These are phyloP conservation scores for Neomonachus schauinslandi DNA, from an alignment of 2,113 vertebrate species.

Conservation along the genomic window DNA sequence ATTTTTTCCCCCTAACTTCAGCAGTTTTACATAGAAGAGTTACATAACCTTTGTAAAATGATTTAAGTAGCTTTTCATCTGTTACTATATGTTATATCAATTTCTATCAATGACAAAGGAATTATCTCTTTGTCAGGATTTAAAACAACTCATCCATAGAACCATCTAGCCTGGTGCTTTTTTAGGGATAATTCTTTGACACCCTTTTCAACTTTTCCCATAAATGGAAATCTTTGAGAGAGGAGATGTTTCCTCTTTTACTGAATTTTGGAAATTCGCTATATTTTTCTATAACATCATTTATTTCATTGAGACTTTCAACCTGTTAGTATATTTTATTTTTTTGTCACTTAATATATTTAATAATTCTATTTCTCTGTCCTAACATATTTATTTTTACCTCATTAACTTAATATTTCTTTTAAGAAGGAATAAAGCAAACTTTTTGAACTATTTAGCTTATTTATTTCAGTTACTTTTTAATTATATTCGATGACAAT, in stretches of 20 bases:
- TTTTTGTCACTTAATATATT: not conserved
- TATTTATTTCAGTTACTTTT: conserved; percentile 23
- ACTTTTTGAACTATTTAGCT: not conserved
- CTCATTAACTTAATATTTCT: conserved; percentile 2
- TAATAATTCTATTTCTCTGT: not conserved
- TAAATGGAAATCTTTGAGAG: conserved; percentile 10
- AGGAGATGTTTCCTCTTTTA: not conserved
- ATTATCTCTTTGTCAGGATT: conserved; percentile 33
- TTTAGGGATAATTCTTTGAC: conserved; percentile 27
- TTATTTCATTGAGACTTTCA: conserved; percentile 42
- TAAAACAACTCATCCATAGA: conserved; percentile 37
- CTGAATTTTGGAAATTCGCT: conserved; percentile 37
- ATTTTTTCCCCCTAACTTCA: not conserved
- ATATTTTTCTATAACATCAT: not conserved
- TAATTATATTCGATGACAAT: not conserved
- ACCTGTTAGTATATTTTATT: not conserved
- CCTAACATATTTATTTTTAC: conserved; percentile 40
- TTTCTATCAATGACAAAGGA: not conserved
- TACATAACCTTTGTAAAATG: not conserved
- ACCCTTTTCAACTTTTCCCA: not conserved
- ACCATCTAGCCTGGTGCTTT: not conserved
- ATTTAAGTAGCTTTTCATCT: not conserved
- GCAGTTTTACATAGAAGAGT: not conserved
- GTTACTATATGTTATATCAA: not conserved
- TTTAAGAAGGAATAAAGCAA: not conserved